Conservation (phyloP, 64 coral and sea anemone species). For the Pocillopora verrucosa region DNA sequence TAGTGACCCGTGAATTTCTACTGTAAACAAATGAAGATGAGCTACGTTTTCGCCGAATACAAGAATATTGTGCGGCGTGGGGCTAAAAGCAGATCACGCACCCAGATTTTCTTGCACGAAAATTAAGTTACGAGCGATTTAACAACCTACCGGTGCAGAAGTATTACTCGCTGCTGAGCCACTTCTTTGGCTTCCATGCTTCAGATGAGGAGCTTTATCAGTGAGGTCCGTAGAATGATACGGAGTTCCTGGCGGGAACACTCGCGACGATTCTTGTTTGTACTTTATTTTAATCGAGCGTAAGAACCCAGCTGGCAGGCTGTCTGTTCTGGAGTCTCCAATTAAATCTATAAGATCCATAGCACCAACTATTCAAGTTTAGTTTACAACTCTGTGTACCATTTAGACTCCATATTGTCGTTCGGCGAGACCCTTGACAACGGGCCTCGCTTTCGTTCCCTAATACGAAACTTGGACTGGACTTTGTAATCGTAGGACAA, state of each 20-base stretch:
- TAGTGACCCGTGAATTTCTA: slow-evolving; percentile 14
- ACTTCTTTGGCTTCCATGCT: slow-evolving; percentile 21
- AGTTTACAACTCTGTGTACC: background rate
- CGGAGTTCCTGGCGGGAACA: slow-evolving; percentile 76
- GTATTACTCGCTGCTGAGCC: slow-evolving; percentile 44
- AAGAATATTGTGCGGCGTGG: too few relatives aligned
- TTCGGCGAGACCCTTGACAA: slow-evolving; percentile 15
- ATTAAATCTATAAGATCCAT: slow-evolving; percentile 97
- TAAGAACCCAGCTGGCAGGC: slow-evolving; percentile 94
- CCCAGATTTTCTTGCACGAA: background rate
- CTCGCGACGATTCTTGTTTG: slow-evolving; percentile 83
- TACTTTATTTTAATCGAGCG: slow-evolving; percentile 95
- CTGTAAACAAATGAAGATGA: slow-evolving; percentile 34
- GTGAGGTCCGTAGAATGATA: slow-evolving; percentile 3
- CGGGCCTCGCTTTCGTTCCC: slow-evolving; percentile 28
- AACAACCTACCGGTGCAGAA: slow-evolving; percentile 17
- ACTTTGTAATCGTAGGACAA: background rate
- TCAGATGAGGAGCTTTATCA: background rate
- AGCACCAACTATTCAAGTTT: background rate
- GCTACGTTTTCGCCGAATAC: background rate
- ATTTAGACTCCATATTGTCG: slow-evolving; percentile 1
- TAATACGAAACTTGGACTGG: background rate
- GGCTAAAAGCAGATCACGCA: background rate
- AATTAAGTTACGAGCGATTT: background rate
- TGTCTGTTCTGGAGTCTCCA: slow-evolving; percentile 93